Evolutionary conservation across 2,113 vertebrate genomes (phyloP).

Genomic region (Zosterops japonicus): DNA sequence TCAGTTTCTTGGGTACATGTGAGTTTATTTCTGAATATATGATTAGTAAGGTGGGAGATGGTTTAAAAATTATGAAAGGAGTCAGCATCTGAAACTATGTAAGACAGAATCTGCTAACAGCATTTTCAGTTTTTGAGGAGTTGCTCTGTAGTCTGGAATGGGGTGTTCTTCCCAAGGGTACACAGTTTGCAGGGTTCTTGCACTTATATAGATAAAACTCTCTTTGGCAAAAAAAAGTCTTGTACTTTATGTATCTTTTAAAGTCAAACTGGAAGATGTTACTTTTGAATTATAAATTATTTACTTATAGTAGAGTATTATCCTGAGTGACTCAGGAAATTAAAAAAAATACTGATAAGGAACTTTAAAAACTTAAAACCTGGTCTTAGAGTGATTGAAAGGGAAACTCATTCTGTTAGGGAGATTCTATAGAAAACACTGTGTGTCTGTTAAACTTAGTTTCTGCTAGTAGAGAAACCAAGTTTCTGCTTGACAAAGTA

Average conservation of each 20-base stretch:
- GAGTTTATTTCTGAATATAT: background rate
- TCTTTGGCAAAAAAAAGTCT: background rate
- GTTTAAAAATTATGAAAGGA: background rate
- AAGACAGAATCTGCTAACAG: background rate
- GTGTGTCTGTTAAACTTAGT: background rate
- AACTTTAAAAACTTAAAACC: background rate
- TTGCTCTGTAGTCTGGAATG: background rate
- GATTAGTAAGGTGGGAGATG: background rate
- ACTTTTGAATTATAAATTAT: background rate
- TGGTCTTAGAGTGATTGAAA: background rate
- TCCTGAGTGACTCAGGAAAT: background rate
- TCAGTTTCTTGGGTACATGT: background rate
- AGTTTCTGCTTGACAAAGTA: background rate
- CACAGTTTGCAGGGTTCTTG: background rate
- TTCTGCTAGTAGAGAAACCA: background rate
- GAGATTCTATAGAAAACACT: background rate
- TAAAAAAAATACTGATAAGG: background rate
- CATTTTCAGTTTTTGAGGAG: background rate
- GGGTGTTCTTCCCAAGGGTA: background rate
- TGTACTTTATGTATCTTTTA: background rate
- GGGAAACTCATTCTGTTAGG: accelerated
- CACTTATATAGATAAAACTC: background rate
- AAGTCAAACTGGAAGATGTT: background rate
- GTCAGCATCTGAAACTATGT: background rate
- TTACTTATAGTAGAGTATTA: background rate